Percentiles rank a stretch among this genome's conserved stretches.
These are phyloP conservation scores for Raillietiella orientalis DNA, from an alignment of 2,888 invertebrate species.

Conservation along the genomic window DNA sequence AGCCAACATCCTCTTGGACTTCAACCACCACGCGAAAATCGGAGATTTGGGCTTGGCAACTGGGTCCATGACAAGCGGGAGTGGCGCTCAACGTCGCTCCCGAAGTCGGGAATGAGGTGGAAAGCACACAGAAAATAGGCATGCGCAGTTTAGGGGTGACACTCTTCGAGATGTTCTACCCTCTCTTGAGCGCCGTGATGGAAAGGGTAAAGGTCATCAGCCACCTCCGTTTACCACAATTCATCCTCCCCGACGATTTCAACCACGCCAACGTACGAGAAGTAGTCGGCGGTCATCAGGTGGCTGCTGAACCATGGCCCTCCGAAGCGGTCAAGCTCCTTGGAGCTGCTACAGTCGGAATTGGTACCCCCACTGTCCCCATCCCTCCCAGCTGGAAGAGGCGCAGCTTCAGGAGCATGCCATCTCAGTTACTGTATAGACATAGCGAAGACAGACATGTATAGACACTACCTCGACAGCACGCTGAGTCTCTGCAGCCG, in stretches of 20 bases:
- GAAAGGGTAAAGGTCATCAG: conserved; percentile 48
- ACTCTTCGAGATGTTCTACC: conserved; percentile 79
- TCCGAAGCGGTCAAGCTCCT: conserved; percentile 43
- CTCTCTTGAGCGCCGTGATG: conserved; percentile 51
- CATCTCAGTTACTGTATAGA: too few species aligned
- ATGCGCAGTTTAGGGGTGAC: conserved; percentile 66
- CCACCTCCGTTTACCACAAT: conserved; percentile 29
- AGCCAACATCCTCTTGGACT: conserved; percentile 80
- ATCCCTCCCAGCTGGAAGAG: conserved; percentile 54
- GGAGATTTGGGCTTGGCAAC: conserved; percentile 93
- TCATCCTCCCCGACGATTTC: conserved; percentile 35
- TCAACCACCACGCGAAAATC: conserved; percentile 69
- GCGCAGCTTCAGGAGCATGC: conserved; percentile 46
- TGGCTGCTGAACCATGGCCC: conserved; percentile 64
- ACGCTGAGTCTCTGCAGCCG: too few species aligned
- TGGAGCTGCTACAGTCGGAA: conserved; percentile 45
- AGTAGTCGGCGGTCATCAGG: conserved; percentile 26
- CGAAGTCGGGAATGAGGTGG: conserved; percentile 23
- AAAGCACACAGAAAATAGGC: conserved; percentile 24
- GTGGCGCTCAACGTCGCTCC: conserved; percentile 86
- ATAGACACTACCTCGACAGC: too few species aligned
- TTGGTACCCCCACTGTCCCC: conserved; percentile 56
- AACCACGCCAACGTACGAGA: conserved; percentile 17
- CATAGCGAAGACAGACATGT: too few species aligned
- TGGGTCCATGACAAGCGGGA: conserved; percentile 33